phyloP scores from a whole-genome alignment of 2,888 invertebrate genomes.

The Bhutanitis thaidina region DNA sequence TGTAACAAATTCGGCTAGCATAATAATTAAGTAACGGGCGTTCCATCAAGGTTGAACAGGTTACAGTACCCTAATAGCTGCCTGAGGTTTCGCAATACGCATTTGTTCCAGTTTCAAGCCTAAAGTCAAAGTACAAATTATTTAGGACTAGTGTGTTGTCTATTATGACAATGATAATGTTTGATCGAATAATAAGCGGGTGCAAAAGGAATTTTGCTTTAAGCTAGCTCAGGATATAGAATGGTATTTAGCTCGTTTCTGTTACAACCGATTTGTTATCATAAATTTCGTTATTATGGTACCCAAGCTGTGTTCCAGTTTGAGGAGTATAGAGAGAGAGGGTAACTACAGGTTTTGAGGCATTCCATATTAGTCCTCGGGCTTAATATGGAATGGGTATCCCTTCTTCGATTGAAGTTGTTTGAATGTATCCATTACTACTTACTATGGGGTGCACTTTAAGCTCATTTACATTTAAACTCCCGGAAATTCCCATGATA shows the following conservation, averaged over 20 bases:
- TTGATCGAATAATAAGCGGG: conserved; percentile 46
- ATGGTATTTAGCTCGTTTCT: conserved; percentile 12
- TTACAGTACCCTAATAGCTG: conserved; percentile 64
- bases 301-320: too few relatives aligned
- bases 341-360: too few relatives aligned
- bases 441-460: too few relatives aligned
- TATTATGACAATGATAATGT: conserved; percentile 49
- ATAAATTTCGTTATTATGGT: conserved; percentile 27
- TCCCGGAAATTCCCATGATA: too few relatives aligned
- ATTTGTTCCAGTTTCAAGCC: conserved; percentile 58
- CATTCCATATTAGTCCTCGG: too few relatives aligned
- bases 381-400: too few relatives aligned
- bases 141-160: conserved; percentile 62
- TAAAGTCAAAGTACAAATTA: conserved; percentile 71
- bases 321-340: too few relatives aligned
- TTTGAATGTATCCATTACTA: too few relatives aligned
- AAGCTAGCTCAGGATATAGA: conserved; percentile 8
- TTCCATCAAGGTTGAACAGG: conserved; percentile 63
- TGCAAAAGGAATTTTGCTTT: conserved; percentile 45
- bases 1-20: conserved; percentile 58
- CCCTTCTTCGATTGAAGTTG: too few relatives aligned
- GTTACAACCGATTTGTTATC: conserved; percentile 37
- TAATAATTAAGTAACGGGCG: conserved; percentile 79
- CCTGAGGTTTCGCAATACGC: conserved; percentile 39
- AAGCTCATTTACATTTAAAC: too few relatives aligned